Conservation (phyloP, 2,113 vertebrate species). For the Calypte anna region DNA sequence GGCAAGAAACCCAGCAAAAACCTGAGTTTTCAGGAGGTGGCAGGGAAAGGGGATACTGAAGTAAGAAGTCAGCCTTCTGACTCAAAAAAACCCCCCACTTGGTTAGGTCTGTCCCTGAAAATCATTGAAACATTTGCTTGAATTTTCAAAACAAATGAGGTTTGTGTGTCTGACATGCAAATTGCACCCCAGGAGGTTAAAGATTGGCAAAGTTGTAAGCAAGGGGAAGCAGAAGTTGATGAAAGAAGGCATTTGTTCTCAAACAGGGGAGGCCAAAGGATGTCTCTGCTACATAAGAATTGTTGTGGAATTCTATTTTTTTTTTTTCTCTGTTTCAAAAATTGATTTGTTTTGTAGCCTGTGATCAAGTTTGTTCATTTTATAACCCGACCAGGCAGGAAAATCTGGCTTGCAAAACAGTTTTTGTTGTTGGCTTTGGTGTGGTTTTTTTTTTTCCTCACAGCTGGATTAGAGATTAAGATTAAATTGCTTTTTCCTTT, state of each 20-base stretch:
- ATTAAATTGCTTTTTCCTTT: background rate
- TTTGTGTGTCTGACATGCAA: background rate
- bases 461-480: background rate
- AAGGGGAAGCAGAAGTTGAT: background rate
- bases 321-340: background rate
- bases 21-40: background rate
- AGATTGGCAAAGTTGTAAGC: background rate
- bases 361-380: background rate
- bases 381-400: background rate
- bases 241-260: background rate
- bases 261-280: background rate
- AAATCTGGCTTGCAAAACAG: background rate
- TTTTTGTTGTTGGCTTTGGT: background rate
- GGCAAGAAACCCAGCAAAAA: background rate
- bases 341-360: background rate
- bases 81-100: background rate
- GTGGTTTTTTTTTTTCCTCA: accelerated
- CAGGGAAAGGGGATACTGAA: background rate
- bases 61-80: background rate
- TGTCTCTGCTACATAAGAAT: background rate
- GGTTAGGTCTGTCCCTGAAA: background rate
- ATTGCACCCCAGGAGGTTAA: background rate
- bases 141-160: constrained; percentile 40
- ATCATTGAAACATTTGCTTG: background rate
- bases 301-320: background rate